Evolutionary conservation across 2,888 invertebrate species (phyloP), one percentile per base, ranked within the genome.

Genomic region (Leptinotarsa tumamoca): DNA sequence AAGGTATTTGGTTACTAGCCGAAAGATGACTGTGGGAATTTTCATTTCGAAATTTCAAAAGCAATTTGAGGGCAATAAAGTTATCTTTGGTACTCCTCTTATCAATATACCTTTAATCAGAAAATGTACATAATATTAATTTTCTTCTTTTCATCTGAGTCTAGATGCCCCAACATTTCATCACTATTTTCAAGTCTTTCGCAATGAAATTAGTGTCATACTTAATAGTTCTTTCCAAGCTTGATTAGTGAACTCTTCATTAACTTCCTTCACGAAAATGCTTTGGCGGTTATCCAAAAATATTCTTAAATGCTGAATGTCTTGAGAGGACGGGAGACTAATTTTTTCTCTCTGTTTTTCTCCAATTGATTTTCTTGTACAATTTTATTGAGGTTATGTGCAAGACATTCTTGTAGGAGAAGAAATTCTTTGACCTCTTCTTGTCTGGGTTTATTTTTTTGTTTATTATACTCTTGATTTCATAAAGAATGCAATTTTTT

Each of bases 161-260:
- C 23, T 27, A 58, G 67, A 67, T 52, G 49, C 52, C 67, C n/a
- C 27, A n/a, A n/a, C 27, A 70, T 43, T 27, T 56, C 69, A 56
- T 69, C 72, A 68, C 61, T 67, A 27, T 58, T 43, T 58, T 73
- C 50, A 21, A 68, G 61, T 15, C 58, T 21, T 68, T 73, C 78
- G 79, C 67, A 80, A 63, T 17, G 74, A 66, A 15, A 75, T 77
- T 52, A 80, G 43, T 43, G 69, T 51, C 17, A 66, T 66, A 73
- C 73, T 15, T n/a, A 52, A 49, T 50, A 68, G 68, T 69, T 73
- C 63, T 63, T 73, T 73, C 63, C 73, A 73, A 27, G 18, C 56
- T 66, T 33, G n/a, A 23, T 52, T 52, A 58, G 68, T 27, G 69
- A 73, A 73, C 3, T 51, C 52, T 27, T 73, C 52, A 1, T 63